phyloP scores from a whole-genome alignment of 2,113 vertebrate genomes.

The Heptranchias perlo region DNA sequence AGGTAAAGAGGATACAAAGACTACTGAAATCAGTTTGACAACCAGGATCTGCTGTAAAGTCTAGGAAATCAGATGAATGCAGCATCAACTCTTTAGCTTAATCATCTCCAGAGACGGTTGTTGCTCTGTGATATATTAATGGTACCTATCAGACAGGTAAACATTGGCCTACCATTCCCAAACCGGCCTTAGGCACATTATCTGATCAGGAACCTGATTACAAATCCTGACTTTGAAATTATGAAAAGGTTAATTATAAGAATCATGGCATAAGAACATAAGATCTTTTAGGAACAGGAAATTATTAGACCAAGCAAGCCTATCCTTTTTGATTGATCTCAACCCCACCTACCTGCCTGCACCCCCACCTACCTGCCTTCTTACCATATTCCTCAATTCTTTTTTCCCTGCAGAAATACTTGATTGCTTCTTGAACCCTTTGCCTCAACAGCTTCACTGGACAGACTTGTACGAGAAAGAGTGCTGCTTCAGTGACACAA shows the following conservation, averaged over 20 bases:
- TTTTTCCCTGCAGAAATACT: conserved; percentile 1
- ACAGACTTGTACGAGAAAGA: not conserved
- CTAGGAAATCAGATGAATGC: not conserved
- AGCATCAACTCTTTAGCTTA: not conserved
- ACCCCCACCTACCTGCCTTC: not conserved
- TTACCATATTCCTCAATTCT: not conserved
- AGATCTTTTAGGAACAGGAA: conserved; percentile 23
- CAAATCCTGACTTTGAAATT: conserved; percentile 29
- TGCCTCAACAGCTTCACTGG: not conserved
- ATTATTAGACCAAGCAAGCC: not conserved
- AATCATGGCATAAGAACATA: conserved; percentile 22
- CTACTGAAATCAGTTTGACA: not conserved
- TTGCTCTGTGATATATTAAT: conserved; percentile 27
- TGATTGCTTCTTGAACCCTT: not conserved
- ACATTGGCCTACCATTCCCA: not conserved
- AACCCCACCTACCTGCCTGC: not conserved
- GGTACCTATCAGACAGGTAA: conserved; percentile 1
- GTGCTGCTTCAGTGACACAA: not conserved
- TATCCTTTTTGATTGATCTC: not conserved
- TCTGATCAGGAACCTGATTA: conserved; percentile 20
- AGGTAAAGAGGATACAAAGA: not conserved
- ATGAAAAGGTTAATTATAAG: conserved; percentile 23
- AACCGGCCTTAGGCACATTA: conserved; percentile 17
- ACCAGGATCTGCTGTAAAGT: not conserved
- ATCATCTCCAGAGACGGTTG: not conserved